Percentiles rank a stretch among this genome's conserved stretches.
Conservation (phyloP, 2,113 vertebrate genomes). For the Cathartes aura region DNA sequence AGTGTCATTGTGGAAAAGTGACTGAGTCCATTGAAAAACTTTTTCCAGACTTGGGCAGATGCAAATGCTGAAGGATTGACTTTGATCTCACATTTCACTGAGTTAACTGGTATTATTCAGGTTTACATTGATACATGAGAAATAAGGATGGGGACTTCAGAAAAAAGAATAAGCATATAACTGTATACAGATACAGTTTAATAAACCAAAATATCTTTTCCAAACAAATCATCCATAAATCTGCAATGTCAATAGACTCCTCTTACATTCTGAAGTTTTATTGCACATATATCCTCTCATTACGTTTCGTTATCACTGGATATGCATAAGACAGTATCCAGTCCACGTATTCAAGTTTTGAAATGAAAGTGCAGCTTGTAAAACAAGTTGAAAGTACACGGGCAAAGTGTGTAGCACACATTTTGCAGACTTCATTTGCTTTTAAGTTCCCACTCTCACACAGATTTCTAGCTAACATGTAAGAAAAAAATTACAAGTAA, state of each 20-base stretch:
- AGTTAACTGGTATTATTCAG: neutral
- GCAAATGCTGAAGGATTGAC: neutral
- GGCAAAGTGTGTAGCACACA: neutral
- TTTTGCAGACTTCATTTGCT: neutral
- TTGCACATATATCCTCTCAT: neutral
- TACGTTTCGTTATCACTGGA: neutral
- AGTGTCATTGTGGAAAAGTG: neutral
- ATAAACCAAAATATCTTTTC: neutral
- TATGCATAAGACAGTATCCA: neutral
- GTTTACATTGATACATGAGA: neutral
- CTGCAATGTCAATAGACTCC: neutral
- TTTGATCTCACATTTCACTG: neutral
- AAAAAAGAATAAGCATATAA: neutral
- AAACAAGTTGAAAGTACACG: neutral
- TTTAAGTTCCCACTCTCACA: neutral
- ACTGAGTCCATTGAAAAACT: neutral
- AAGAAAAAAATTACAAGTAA: neutral
- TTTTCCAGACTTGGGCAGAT: neutral
- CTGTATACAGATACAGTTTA: neutral
- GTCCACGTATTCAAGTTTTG: neutral
- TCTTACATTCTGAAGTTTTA: neutral
- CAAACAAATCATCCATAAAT: neutral
- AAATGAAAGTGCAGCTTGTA: neutral
- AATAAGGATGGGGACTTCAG: neutral
- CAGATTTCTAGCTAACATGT: neutral